Conservation (phyloP, 2,888 invertebrate species). For the Netelia inedita region DNA sequence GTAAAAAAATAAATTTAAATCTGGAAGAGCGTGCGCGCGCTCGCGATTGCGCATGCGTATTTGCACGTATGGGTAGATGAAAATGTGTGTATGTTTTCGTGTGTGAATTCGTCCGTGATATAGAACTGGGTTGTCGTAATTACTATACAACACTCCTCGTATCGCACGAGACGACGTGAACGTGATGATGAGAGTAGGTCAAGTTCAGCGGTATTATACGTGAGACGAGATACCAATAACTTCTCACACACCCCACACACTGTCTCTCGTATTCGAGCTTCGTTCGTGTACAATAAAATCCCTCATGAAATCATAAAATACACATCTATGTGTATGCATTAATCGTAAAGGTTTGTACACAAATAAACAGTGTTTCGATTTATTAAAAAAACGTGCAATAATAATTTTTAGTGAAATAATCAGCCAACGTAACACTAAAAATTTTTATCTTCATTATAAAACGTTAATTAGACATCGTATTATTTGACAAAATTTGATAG, state of each 20-base stretch:
- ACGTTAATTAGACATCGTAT: too few species aligned
- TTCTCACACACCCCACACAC: constrained; percentile 71
- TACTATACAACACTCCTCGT: constrained; percentile 20
- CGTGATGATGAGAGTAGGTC: constrained; percentile 75
- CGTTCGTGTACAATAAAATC: constrained; percentile 50
- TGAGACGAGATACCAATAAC: constrained; percentile 68
- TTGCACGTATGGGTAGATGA: neutral
- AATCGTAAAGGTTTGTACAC: neutral
- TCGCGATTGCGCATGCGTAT: neutral
- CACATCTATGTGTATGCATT: neutral
- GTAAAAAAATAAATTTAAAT: too few species aligned
- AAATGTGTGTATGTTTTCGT: neutral
- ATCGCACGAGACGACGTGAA: constrained; percentile 66
- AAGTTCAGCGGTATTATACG: constrained; percentile 76
- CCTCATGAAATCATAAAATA: constrained; percentile 7
- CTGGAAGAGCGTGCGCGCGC: too few species aligned
- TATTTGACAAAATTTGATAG: too few species aligned
- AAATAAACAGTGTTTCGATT: neutral
- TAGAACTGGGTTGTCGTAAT: constrained; percentile 43
- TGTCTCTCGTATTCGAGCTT: constrained; percentile 73
- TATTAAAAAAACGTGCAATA: too few species aligned
- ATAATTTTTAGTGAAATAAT: too few species aligned
- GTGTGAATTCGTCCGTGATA: neutral
- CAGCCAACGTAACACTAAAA: too few species aligned
- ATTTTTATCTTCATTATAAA: too few species aligned